phyloP scores from a whole-genome alignment of 2,113 vertebrate genomes.

The Potamarius usumacintae region DNA sequence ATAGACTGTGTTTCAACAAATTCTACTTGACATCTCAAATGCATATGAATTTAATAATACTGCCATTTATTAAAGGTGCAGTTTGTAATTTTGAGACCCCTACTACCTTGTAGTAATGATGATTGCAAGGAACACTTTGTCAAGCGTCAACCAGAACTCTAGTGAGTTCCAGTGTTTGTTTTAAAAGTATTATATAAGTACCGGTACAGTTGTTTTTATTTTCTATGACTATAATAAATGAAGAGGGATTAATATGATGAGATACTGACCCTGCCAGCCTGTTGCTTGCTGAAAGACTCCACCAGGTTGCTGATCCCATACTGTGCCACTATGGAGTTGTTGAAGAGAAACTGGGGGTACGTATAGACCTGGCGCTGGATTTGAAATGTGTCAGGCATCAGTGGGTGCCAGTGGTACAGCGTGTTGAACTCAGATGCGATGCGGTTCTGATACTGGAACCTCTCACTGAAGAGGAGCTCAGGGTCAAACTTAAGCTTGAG shows the following conservation, averaged over 20 bases:
- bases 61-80: not conserved
- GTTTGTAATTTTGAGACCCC: not conserved
- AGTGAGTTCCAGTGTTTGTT: not conserved
- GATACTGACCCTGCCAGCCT: constrained; percentile 86
- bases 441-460: constrained; percentile 96
- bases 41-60: not conserved
- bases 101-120: not conserved
- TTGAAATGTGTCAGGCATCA: constrained; percentile 88
- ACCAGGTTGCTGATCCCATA: constrained; percentile 88
- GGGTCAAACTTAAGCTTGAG: constrained; percentile 98
- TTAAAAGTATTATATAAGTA: not conserved
- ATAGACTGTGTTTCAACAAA: not conserved
- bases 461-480: constrained; percentile 87
- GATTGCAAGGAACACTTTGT: not conserved
- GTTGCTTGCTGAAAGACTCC: constrained; percentile 88
- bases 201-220: not conserved
- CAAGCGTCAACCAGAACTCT: not conserved
- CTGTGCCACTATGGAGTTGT: constrained; percentile 86
- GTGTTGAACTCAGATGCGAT: constrained; percentile 95
- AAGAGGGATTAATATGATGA: not conserved
- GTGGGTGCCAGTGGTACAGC: constrained; percentile 96
- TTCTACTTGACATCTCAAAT: not conserved
- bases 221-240: not conserved
- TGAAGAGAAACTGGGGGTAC: constrained; percentile 91
- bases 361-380: constrained; percentile 84